Conservation (phyloP, 2,113 vertebrate species). For the Nymphicus hollandicus region DNA sequence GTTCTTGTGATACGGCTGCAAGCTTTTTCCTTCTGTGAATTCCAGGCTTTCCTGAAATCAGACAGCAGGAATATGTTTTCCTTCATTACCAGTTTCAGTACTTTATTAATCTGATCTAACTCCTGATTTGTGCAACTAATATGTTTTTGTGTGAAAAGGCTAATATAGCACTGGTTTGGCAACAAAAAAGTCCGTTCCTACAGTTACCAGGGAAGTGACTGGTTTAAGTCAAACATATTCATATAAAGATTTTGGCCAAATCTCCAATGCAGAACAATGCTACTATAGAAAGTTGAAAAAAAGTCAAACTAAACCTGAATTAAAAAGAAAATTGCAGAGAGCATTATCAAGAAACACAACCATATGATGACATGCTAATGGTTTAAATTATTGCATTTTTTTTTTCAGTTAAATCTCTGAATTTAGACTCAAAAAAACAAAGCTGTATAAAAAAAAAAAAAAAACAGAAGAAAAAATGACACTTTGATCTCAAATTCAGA, state of each 20-base stretch:
- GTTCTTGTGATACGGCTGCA: not conserved
- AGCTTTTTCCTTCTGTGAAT: not conserved
- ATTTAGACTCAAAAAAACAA: not conserved
- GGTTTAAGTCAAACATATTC: not conserved
- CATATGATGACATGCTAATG: not conserved
- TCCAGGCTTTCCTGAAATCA: not conserved
- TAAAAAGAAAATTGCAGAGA: not conserved
- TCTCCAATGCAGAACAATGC: not conserved
- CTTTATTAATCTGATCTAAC: not conserved
- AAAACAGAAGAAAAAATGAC: not conserved
- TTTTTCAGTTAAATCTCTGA: not conserved
- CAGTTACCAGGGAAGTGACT: not conserved
- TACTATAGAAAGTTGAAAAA: not conserved
- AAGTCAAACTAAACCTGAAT: not conserved
- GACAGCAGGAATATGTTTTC: not conserved
- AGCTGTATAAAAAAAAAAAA: not conserved
- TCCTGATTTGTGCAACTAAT: not conserved
- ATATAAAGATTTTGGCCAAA: not conserved
- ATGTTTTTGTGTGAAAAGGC: not conserved
- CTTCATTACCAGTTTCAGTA: fast-evolving
- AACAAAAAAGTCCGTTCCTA: not conserved
- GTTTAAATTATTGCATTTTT: not conserved
- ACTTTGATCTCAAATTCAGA: not conserved
- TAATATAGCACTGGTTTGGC: not conserved
- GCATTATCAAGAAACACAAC: not conserved